These are phyloP conservation scores for Diorhabda elongata DNA, from an alignment of 1,140 invertebrate species.

Conservation along the genomic window DNA sequence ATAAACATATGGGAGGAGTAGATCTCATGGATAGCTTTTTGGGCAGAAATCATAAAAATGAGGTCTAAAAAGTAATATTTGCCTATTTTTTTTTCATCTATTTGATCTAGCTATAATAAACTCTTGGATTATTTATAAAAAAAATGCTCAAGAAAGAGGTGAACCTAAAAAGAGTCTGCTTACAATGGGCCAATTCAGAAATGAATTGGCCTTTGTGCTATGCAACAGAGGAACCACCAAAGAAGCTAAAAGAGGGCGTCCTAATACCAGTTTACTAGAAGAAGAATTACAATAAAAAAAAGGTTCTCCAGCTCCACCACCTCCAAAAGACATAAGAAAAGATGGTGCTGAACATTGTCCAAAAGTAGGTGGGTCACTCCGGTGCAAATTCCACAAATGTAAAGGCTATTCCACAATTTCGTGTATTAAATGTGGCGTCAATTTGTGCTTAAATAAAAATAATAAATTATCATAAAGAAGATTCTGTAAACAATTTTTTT, in stretches of 20 bases:
- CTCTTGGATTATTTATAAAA: too few relatives aligned
- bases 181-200: too few relatives aligned
- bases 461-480: background rate
- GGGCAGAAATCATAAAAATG: too few relatives aligned
- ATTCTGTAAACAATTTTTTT: background rate
- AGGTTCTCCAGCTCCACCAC: background rate
- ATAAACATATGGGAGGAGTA: too few relatives aligned
- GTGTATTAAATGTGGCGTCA: background rate
- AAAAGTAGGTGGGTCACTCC: background rate
- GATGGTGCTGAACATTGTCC: background rate
- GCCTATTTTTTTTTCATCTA: too few relatives aligned
- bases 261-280: background rate
- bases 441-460: background rate
- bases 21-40: too few relatives aligned
- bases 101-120: too few relatives aligned
- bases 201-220: too few relatives aligned
- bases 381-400: background rate
- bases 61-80: too few relatives aligned
- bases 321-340: background rate
- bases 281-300: background rate
- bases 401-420: too few relatives aligned
- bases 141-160: too few relatives aligned
- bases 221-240: background rate
- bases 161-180: too few relatives aligned
- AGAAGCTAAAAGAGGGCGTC: background rate